A percentile compares a stretch with the other conserved stretches of the same genome.
Evolutionary conservation across 2,888 invertebrate genomes (phyloP).

Genomic region (Drosophila incognita): DNA sequence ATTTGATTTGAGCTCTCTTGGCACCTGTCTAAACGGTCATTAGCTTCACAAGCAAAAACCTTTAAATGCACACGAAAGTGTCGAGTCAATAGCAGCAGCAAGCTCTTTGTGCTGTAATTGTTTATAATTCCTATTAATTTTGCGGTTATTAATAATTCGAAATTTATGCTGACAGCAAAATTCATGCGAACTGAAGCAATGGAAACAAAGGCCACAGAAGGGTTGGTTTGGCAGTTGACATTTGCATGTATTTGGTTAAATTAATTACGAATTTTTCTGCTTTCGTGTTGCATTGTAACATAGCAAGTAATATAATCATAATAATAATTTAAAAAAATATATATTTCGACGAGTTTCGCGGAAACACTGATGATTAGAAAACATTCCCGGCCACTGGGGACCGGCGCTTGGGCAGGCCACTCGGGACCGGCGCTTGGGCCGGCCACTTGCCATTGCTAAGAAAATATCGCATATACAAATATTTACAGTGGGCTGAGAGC

Average conservation of each 20-base stretch:
- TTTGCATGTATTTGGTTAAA: slow-evolving; percentile 22
- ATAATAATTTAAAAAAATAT: not conserved
- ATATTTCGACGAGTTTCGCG: slow-evolving; percentile 30
- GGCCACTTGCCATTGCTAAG: slow-evolving; percentile 30
- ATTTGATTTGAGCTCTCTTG: slow-evolving; percentile 17
- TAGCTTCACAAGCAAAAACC: slow-evolving; percentile 47
- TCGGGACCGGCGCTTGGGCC: slow-evolving; percentile 20
- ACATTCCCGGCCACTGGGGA: slow-evolving; percentile 48
- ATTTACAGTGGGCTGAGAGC: slow-evolving; percentile 45
- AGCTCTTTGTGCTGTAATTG: slow-evolving; percentile 40
- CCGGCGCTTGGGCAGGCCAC: slow-evolving; percentile 1
- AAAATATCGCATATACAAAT: slow-evolving; percentile 26
- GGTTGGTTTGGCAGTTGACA: slow-evolving; percentile 20
- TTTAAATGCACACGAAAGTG: slow-evolving; percentile 46
- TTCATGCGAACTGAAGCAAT: slow-evolving; percentile 60
- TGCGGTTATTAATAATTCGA: slow-evolving; percentile 61
- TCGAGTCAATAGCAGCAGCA: slow-evolving; percentile 27
- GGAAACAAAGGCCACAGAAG: slow-evolving; percentile 41
- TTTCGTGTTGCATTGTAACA: slow-evolving; percentile 5
- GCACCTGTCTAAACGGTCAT: slow-evolving; percentile 61
- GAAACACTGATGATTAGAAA: slow-evolving; percentile 37
- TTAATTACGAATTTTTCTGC: slow-evolving; percentile 21
- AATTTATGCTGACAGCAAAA: slow-evolving; percentile 63
- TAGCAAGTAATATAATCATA: slow-evolving; percentile 25
- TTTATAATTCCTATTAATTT: slow-evolving; percentile 70